Evolutionary conservation across 1,140 invertebrate genomes (phyloP), one percentile per base, ranked within the genome.

Genomic region (Trissolcus basalis): DNA sequence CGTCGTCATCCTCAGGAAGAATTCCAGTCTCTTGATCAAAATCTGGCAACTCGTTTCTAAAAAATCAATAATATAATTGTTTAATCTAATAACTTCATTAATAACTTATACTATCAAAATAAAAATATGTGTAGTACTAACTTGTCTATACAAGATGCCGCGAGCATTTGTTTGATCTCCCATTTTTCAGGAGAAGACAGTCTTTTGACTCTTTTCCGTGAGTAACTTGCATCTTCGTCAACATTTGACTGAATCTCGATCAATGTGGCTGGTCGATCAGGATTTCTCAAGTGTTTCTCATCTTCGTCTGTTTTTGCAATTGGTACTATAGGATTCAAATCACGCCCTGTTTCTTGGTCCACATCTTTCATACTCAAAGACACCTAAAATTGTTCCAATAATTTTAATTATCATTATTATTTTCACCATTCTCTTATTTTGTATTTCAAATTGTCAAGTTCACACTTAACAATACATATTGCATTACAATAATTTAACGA

Each of bases 361-460:
- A 99, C 98, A 89, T 99, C 98, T 89, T 98, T 99, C 94, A 99
- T 98, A 13, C 96, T 98, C 5, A 99, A 89, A 41, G 97, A 98
- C 0, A 97, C 60, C 82, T 84, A 33, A 59, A 56, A 44, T 13
- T 44, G 13, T 44, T 44, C n/a, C n/a, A n/a, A n/a, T n/a, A n/a
- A n/a, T n/a, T n/a, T n/a, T n/a, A n/a, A n/a, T n/a, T n/a, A n/a
- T n/a, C n/a, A n/a, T n/a, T n/a, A n/a, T n/a, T n/a, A n/a, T n/a
- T n/a, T n/a, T n/a, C n/a, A n/a, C n/a, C n/a, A n/a, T n/a, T n/a
- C n/a, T n/a, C n/a, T n/a, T n/a, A n/a, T n/a, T n/a, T n/a, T n/a
- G n/a, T n/a, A n/a, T n/a, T n/a, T n/a, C n/a, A n/a, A n/a, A n/a
- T n/a, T n/a, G n/a, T n/a, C n/a, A n/a, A n/a, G n/a, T n/a, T n/a